Evolutionary conservation across 2,797 vertebrate genomes (phyloP).

Genomic region (Coreius guichenoti): DNA sequence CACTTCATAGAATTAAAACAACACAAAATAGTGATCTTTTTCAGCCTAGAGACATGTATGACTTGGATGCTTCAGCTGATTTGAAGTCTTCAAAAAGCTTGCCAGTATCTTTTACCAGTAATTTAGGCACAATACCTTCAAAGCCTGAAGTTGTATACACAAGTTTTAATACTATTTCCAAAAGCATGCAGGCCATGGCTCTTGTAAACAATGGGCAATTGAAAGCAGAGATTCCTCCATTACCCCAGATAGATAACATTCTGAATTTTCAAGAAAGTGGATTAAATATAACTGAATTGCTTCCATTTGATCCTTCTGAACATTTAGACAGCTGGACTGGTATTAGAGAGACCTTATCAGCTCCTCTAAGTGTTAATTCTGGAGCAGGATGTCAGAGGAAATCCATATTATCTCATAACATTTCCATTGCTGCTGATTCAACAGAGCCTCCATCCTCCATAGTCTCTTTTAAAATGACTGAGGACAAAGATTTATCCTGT

Average conservation of each 20-base stretch:
- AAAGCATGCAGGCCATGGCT: conserved; percentile 8
- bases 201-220: conserved; percentile 3
- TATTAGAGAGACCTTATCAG: conserved; percentile 41
- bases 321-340: not conserved
- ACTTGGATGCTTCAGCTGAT: conserved; percentile 44
- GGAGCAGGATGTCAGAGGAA: conserved; percentile 42
- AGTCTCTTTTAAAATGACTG: conserved; percentile 25
- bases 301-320: not conserved
- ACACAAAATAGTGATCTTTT: conserved; percentile 42
- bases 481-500: conserved; percentile 33
- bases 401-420: conserved; percentile 39
- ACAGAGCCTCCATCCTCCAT: conserved; percentile 13
- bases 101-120: conserved; percentile 37
- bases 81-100: conserved; percentile 41
- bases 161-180: conserved; percentile 24
- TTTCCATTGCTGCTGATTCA: conserved; percentile 49
- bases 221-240: conserved; percentile 15
- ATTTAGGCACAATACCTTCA: conserved; percentile 61
- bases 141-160: not conserved
- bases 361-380: conserved; percentile 33
- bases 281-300: not conserved
- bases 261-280: conserved; percentile 12
- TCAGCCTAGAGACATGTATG: conserved; percentile 42
- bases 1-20: conserved; percentile 46
- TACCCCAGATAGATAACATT: conserved; percentile 15